Base-by-base conservation (phyloP, 2,888 invertebrate genomes). In the Heliconius cydno region DNA sequence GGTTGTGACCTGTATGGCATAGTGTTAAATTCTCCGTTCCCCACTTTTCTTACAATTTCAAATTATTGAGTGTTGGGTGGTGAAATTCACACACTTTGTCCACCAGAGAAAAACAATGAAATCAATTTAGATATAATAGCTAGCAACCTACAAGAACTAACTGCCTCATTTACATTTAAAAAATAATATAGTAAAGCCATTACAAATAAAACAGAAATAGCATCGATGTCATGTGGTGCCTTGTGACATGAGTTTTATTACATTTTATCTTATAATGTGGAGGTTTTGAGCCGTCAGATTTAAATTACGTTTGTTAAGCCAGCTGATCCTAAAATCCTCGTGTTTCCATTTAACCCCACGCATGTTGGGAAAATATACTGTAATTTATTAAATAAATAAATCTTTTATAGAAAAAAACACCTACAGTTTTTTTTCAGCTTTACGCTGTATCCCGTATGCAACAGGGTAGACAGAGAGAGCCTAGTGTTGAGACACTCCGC, bases 241-340 rank as follows among this genome's bases (percentile, higher is more conserved):
- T 76, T 76, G 9, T 34, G 52, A 77, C 68, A 70, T 77, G 34
- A 52, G 22, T 57, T 77, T 66, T 76, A 76, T 76, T 46, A 52
- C 34, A 52, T 72, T 72, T 72, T 72, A 52, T 78, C 65, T 41
- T 67, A 60, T 78, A 66, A 73, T 60, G 67, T 73, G 38, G 72
- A 73, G 65, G 67, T 74, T 73, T 52, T 6, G 15, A 66, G 12
- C 52, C 34, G 78, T 57, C 67, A 66, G 73, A 74, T 78, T 78
- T 78, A 78, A 78, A 74, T 78, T 78, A 67, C 57, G 73, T 78
- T 78, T 73, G 73, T 73, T 78, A 74, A 78, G 67, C 73, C 78
- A 38, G 73, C 65, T 78, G 78, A 78, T 78, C 78, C 73, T 72
- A 19, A 73, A 78, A 78, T 78, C 66, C 67, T 22, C 57, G 28